Evolutionary conservation across 2,888 invertebrate species (phyloP).

Genomic region (Podotricha telesiphe): DNA sequence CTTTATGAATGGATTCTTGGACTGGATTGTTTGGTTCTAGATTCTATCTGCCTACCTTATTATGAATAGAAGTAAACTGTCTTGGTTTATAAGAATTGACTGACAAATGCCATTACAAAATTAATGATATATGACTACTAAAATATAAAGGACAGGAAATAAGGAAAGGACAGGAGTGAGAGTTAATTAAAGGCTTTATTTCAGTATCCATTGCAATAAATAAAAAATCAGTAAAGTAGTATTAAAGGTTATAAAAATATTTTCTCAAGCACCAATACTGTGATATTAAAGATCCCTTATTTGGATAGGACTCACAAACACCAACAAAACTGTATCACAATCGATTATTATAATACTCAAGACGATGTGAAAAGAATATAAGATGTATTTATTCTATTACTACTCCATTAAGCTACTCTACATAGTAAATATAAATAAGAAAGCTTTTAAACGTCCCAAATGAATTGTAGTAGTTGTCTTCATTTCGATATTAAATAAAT

Average conservation of each 20-base stretch:
- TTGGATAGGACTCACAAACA: slow-evolving; percentile 42
- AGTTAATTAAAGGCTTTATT: too few species aligned
- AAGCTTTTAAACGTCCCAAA: slow-evolving; percentile 8
- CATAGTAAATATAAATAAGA: slow-evolving; percentile 7
- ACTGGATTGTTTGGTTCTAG: too few species aligned
- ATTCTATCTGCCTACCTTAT: too few species aligned
- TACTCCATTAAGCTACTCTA: slow-evolving; percentile 12
- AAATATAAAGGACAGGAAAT: too few species aligned
- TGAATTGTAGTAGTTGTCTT: background rate
- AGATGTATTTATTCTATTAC: slow-evolving; percentile 20
- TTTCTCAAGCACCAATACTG: slow-evolving; percentile 33
- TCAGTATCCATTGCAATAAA: too few species aligned
- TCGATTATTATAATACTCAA: slow-evolving; percentile 42
- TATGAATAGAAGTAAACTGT: too few species aligned
- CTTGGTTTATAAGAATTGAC: too few species aligned
- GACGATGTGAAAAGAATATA: slow-evolving; percentile 35
- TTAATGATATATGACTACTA: too few species aligned
- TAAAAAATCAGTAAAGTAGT: background rate
- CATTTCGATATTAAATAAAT: background rate
- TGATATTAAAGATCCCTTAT: slow-evolving; percentile 41
- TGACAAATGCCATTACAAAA: too few species aligned
- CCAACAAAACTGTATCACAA: slow-evolving; percentile 29
- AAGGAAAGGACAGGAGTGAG: too few species aligned
- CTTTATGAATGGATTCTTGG: too few species aligned
- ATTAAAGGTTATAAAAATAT: slow-evolving; percentile 34